Conservation (phyloP, 92 coral and sea anemone genomes). For the Scolanthus callimorphus region DNA sequence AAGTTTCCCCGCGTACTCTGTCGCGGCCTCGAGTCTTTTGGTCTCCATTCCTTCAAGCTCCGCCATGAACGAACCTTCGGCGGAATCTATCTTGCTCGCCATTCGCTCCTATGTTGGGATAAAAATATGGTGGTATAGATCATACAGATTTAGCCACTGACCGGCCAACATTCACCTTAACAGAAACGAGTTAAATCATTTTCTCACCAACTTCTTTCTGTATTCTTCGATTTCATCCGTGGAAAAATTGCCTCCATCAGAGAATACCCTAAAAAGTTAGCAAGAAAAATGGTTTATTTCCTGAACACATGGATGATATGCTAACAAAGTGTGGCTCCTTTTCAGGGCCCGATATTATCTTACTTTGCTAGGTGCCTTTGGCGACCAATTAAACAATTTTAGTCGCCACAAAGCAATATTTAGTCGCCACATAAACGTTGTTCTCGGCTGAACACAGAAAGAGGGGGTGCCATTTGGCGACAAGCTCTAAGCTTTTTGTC, state of each 20-base stretch:
- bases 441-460: no score
- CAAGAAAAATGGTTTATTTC: no score
- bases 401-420: no score
- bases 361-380: no score
- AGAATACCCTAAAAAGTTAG: conserved; percentile 80
- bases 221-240: conserved; percentile 93
- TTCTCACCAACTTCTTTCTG: conserved; percentile 77
- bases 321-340: no score
- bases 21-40: conserved; percentile 85
- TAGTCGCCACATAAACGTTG: no score
- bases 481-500: no score
- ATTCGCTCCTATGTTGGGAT: conserved; percentile 70
- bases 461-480: no score
- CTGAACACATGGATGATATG: no score
- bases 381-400: no score
- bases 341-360: no score
- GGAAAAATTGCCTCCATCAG: conserved; percentile 98
- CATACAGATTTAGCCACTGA: not conserved
- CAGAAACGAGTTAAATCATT: not conserved
- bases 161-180: no score
- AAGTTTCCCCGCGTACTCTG: conserved; percentile 89
- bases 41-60: conserved; percentile 99
- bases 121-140: not conserved
- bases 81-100: conserved; percentile 90
- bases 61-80: conserved; percentile 95